A percentile compares a stretch with the other conserved stretches of the same genome.
phyloP scores from a whole-genome alignment of 1,140 invertebrate genomes.

The Odontomachus brunneus region DNA sequence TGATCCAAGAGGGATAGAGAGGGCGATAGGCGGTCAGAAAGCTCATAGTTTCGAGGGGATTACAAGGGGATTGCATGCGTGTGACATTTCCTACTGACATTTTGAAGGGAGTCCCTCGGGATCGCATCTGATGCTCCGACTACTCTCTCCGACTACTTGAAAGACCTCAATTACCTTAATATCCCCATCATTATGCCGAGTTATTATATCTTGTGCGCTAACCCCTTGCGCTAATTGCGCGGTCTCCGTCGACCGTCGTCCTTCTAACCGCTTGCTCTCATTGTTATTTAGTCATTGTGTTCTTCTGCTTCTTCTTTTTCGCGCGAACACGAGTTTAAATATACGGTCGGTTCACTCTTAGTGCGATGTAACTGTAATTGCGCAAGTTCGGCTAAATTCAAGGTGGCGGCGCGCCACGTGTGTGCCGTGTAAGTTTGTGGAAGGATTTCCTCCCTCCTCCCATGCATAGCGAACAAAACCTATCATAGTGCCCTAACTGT shows the following conservation, averaged over 20 bases:
- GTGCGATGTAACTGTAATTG: not conserved
- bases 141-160: conserved; percentile 68
- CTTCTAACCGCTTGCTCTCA: not conserved
- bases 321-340: not conserved
- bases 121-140: conserved; percentile 49
- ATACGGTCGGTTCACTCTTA: conserved; percentile 4
- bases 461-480: no score
- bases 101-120: conserved; percentile 55
- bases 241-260: not conserved
- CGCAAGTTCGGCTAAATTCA: not conserved
- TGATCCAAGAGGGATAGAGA: no score
- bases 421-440: no score
- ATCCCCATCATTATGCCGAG: conserved; percentile 60
- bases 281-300: not conserved
- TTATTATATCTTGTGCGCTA: conserved; percentile 27
- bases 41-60: conserved; percentile 6
- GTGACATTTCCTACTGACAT: conserved; percentile 72
- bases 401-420: no score
- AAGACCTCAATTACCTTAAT: conserved; percentile 71
- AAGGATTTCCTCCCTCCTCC: no score
- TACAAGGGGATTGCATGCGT: conserved; percentile 41
- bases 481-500: no score
- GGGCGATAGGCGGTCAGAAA: conserved; percentile 14
- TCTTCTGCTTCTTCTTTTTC: not conserved
- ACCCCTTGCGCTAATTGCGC: conserved; percentile 48